Evolutionary conservation across 2,113 vertebrate species (phyloP).

Genomic region (Acanthochromis polyacanthus): DNA sequence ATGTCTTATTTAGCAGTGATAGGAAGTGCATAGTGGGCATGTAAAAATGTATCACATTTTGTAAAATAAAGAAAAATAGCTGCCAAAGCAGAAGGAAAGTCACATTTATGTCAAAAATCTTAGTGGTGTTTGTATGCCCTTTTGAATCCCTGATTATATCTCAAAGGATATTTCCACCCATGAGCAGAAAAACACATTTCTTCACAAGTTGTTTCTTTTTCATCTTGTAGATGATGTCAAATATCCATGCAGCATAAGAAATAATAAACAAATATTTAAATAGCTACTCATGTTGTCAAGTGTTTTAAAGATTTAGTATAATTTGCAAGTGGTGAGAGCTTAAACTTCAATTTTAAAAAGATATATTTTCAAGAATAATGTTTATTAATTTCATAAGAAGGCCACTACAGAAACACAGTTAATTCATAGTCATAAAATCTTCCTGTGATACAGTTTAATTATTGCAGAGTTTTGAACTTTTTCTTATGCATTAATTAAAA

Average conservation of each 20-base stretch:
- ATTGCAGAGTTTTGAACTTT: background rate
- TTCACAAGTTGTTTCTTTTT: background rate
- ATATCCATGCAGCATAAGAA: background rate
- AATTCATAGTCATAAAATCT: background rate
- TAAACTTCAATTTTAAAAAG: background rate
- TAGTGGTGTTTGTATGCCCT: background rate
- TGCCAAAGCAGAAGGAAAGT: background rate
- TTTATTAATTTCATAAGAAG: background rate
- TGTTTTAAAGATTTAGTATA: background rate
- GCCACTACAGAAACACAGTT: background rate
- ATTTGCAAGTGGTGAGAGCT: background rate
- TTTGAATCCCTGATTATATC: slow-evolving; percentile 45
- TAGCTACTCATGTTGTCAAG: background rate
- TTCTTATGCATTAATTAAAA: background rate
- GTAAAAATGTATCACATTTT: background rate
- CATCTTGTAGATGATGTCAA: background rate
- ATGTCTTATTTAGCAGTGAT: background rate
- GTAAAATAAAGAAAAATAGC: background rate
- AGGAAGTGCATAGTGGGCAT: background rate
- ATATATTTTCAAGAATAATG: background rate
- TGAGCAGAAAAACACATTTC: background rate
- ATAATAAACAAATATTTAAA: background rate
- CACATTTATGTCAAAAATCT: background rate
- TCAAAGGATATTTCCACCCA: slow-evolving; percentile 10
- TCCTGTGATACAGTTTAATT: background rate